phyloP scores from a whole-genome alignment of 2,113 vertebrate species.

The Sylvicapra grimmia region DNA sequence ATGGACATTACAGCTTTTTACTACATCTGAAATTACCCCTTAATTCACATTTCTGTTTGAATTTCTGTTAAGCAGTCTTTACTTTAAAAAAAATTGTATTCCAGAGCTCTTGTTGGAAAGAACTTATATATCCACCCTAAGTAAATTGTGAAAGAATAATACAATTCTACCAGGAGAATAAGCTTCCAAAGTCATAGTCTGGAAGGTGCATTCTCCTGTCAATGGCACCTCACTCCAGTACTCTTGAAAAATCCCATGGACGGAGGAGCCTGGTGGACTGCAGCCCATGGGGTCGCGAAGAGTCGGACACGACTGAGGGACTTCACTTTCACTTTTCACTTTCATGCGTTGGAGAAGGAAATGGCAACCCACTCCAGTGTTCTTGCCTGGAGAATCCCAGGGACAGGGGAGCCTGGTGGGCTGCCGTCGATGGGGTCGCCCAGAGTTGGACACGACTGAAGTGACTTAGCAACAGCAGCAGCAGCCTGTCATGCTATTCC shows the following conservation, averaged over 20 bases:
- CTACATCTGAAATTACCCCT: slow-evolving; percentile 68
- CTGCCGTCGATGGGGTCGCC: too few species aligned
- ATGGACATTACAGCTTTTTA: slow-evolving; percentile 69
- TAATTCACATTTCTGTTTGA: slow-evolving; percentile 58
- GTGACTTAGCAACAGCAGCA: too few species aligned
- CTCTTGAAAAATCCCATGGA: too few species aligned
- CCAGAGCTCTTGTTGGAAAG: slow-evolving; percentile 48
- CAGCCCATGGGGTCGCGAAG: too few species aligned
- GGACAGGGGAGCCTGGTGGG: too few species aligned
- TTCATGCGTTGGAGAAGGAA: too few species aligned
- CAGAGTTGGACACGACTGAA: too few species aligned
- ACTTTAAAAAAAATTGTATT: slow-evolving; percentile 51
- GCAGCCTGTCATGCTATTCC: slow-evolving; percentile 28
- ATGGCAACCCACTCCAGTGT: too few species aligned
- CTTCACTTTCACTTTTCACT: too few species aligned
- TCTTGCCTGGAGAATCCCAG: too few species aligned
- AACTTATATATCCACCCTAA: slow-evolving; percentile 14
- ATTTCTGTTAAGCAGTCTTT: slow-evolving; percentile 65
- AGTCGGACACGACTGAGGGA: too few species aligned
- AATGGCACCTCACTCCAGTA: not conserved
- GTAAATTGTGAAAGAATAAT: slow-evolving; percentile 31
- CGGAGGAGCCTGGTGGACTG: too few species aligned
- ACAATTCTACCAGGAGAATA: not conserved
- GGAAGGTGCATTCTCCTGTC: slow-evolving; percentile 9
- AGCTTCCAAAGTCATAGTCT: not conserved